Base-by-base conservation (phyloP, 2,113 vertebrate genomes). In the Rhinopithecus roxellana region DNA sequence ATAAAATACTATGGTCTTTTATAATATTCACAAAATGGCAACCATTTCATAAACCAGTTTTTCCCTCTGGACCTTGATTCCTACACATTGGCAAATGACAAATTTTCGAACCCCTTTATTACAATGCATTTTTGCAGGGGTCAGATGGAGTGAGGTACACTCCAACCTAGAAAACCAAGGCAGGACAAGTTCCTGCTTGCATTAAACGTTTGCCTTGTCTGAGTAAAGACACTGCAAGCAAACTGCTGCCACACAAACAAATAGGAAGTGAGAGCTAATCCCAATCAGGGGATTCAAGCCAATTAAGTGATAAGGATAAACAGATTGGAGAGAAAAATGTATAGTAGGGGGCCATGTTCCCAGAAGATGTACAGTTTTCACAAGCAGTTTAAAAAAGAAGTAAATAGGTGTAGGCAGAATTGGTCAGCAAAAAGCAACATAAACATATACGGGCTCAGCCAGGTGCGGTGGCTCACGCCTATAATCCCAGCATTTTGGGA, bases 321-420 rank as follows among this genome's bases (percentile, higher is more conserved):
- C 30, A 92, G 77, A 94, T 8, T 11, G 4, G 3, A 45, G 25
- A 25, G 9, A 18, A 17, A 70, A 94, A 35, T 6, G 2, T 61
- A 30, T 0, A 79, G 4, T 4, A 5, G 16, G 40, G n/a, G 8
- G 35, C 8, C 9, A 13, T 32, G 10, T 32, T 25, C 40, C 0
- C 72, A 23, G 13, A 13, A 94, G 89, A 70, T 17, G 1, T 7
- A 50, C 0, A 72, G 6, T 27, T 77, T 77, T 52, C 18, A 16
- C 14, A 67, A n/a, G 25, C 94, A 59, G 59, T 64, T 38, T 14
- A 20, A 50, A 38, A 8, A 61, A 74, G 8, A 35, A 67, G 2
- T 61, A 18, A 77, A 6, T 0, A 40, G 17, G 3, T 27, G 14
- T 38, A 23, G 10, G 0, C 55, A 80, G 30, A 22, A 94, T 9